Percentiles rank a stretch among this genome's conserved stretches.
phyloP scores from a whole-genome alignment of 2,113 vertebrate species.

The Percina caprodes region DNA sequence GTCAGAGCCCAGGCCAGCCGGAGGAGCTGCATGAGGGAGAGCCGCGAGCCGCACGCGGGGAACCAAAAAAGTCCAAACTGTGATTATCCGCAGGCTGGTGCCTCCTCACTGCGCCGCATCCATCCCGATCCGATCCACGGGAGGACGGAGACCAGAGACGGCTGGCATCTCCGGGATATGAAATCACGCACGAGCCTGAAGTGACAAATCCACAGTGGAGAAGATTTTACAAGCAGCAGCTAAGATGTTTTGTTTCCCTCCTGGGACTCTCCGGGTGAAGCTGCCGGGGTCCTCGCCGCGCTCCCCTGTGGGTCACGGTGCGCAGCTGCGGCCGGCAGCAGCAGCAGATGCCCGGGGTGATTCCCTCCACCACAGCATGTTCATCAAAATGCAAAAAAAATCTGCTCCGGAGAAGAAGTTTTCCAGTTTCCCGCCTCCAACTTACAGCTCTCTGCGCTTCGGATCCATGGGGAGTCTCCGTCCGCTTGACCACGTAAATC shows the following conservation, averaged over 20 bases:
- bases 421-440: conserved; percentile 29
- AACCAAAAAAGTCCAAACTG: conserved; percentile 42
- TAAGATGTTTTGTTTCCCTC: background rate
- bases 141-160: conserved; percentile 14
- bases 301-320: conserved; percentile 40
- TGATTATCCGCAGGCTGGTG: conserved; percentile 76
- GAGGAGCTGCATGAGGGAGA: conserved; percentile 89
- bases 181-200: conserved; percentile 6
- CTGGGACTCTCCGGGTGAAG: conserved; percentile 13
- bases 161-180: conserved; percentile 34
- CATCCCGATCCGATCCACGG: conserved; percentile 40
- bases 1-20: conserved; percentile 91
- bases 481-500: conserved; percentile 46
- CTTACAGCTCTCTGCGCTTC: conserved; percentile 46
- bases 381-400: background rate
- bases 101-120: conserved; percentile 48
- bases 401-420: conserved; percentile 26
- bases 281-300: conserved; percentile 13
- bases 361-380: conserved; percentile 34
- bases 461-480: conserved; percentile 23
- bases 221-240: background rate
- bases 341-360: conserved; percentile 13
- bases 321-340: conserved; percentile 14
- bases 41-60: conserved; percentile 14
- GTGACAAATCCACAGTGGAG: conserved; percentile 34